These are phyloP conservation scores for Dolichoris vasculosae DNA, from an alignment of 1,140 invertebrate species.

Conservation along the genomic window DNA sequence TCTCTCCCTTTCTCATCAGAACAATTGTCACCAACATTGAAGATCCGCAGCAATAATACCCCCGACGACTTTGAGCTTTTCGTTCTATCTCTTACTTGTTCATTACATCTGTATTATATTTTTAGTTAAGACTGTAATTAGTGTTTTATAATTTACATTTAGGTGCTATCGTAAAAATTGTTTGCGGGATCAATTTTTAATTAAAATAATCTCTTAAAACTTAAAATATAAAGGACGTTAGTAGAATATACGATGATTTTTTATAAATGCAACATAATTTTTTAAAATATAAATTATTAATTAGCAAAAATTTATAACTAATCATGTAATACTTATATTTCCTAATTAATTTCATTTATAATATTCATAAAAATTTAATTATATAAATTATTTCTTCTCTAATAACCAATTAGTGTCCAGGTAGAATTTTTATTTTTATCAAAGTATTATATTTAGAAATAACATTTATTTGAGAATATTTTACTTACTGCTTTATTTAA, in stretches of 20 bases:
- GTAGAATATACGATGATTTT: neutral
- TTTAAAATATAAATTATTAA: too few species aligned
- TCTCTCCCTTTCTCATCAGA: neutral
- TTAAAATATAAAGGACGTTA: neutral
- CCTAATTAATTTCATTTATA: neutral
- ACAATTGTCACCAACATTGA: slow-evolving; percentile 5
- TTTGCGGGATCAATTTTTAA: neutral
- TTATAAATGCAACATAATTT: neutral
- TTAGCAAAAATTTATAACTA: too few species aligned
- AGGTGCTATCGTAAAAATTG: neutral
- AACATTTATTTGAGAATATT: neutral
- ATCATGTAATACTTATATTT: too few species aligned
- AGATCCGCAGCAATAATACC: slow-evolving; percentile 16
- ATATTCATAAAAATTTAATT: too few species aligned
- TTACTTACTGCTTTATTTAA: neutral
- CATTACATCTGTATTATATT: neutral
- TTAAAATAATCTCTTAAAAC: neutral
- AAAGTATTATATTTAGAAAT: neutral
- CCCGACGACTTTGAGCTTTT: neutral
- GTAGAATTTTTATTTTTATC: neutral
- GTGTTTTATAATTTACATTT: neutral
- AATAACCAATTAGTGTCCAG: too few species aligned
- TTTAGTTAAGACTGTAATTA: neutral
- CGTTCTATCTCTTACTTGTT: neutral
- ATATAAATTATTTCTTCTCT: too few species aligned